A percentile compares a stretch with the other conserved stretches of the same genome.
Conservation (phyloP, 2,113 vertebrate genomes). For the Proterorhinus semilunaris region DNA sequence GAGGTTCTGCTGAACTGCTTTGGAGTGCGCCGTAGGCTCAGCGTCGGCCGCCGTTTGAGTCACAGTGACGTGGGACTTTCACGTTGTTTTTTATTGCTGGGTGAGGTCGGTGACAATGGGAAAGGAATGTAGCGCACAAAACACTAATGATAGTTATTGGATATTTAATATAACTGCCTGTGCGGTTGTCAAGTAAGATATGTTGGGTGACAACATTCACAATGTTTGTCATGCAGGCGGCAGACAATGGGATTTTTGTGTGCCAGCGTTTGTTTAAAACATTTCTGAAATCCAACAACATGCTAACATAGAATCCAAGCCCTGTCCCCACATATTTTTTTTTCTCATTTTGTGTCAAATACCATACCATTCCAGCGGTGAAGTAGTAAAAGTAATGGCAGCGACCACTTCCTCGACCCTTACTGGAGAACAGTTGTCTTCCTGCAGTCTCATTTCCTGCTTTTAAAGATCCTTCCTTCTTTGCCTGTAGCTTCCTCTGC, state of each 20-base stretch:
- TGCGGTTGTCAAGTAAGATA: conserved; percentile 30
- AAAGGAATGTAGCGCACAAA: conserved; percentile 13
- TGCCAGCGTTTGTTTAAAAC: too few species aligned
- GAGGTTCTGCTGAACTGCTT: conserved; percentile 13
- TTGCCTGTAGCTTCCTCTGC: conserved; percentile 61
- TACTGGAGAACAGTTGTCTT: conserved; percentile 57
- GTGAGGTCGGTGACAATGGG: conserved; percentile 8
- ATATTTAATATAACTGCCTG: not conserved
- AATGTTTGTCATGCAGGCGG: conserved; percentile 3
- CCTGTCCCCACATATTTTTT: too few species aligned
- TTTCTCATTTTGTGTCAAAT: too few species aligned
- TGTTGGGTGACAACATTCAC: too few species aligned
- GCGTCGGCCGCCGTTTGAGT: conserved; percentile 12
- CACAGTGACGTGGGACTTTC: conserved; percentile 22
- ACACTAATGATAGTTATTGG: not conserved
- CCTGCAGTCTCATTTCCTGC: conserved; percentile 73
- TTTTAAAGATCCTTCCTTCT: conserved; percentile 70
- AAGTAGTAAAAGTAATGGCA: not conserved
- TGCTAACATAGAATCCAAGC: too few species aligned
- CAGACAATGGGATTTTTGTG: too few species aligned
- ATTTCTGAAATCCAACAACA: too few species aligned
- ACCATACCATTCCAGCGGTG: too few species aligned
- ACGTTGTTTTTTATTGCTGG: conserved; percentile 28
- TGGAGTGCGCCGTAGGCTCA: conserved; percentile 6
- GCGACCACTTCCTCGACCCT: conserved; percentile 34